Conservation (phyloP, 92 coral and sea anemone species). For the Ricordea florida region DNA sequence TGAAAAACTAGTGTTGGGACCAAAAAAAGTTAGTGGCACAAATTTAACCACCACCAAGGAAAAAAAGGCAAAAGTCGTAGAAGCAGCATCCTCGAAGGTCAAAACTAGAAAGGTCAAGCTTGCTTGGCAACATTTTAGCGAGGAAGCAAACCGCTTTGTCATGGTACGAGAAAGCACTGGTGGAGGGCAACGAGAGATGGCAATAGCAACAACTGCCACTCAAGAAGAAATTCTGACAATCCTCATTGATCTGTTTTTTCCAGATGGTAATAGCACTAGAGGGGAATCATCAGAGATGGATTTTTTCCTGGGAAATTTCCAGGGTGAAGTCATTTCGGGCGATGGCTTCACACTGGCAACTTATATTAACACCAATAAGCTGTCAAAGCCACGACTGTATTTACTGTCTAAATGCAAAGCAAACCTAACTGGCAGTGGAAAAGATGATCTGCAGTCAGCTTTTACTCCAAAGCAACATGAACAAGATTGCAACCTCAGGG, state of each 20-base stretch:
- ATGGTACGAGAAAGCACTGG: neutral
- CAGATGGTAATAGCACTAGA: neutral
- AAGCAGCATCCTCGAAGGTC: slow-evolving; percentile 8
- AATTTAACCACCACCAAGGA: slow-evolving; percentile 2
- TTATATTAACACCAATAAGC: neutral
- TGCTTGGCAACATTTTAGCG: slow-evolving; percentile 25
- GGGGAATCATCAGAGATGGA: slow-evolving; percentile 24
- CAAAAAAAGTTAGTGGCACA: neutral
- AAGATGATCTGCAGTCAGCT: slow-evolving; percentile 20
- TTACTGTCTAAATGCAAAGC: slow-evolving; percentile 4
- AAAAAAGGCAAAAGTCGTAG: slow-evolving; percentile 7
- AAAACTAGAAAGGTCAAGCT: slow-evolving; percentile 40
- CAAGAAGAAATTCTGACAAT: neutral
- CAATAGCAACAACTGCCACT: neutral
- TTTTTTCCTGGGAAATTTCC: slow-evolving; percentile 9
- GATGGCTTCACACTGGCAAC: slow-evolving; percentile 3
- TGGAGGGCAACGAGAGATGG: slow-evolving; percentile 1
- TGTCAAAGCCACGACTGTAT: neutral
- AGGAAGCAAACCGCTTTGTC: slow-evolving; percentile 2
- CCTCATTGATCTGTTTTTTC: slow-evolving; percentile 19
- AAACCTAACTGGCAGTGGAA: neutral
- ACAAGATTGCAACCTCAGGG: neutral
- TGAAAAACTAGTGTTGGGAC: slow-evolving; percentile 18
- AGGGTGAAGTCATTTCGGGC: neutral
- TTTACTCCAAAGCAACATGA: slow-evolving; percentile 5